These are phyloP conservation scores for Arizona elegans DNA, from an alignment of 2,113 vertebrate genomes.

Conservation along the genomic window DNA sequence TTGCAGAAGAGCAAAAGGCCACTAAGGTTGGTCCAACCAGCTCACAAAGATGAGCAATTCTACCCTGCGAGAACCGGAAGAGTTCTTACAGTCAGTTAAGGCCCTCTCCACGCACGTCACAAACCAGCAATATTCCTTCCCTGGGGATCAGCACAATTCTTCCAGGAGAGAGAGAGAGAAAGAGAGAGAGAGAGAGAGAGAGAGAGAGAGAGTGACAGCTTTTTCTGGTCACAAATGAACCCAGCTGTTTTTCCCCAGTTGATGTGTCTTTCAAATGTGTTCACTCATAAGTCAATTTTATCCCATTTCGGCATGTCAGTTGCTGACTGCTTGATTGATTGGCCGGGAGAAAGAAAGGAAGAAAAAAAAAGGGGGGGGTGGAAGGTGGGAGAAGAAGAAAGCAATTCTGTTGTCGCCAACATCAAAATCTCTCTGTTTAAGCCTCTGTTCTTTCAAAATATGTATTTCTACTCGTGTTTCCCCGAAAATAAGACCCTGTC, in stretches of 20 bases:
- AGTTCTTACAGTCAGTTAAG: background rate
- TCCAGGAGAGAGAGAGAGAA: background rate
- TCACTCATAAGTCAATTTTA: background rate
- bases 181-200: too few relatives aligned
- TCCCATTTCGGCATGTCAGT: background rate
- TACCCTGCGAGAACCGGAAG: background rate
- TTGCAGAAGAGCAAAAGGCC: too few relatives aligned
- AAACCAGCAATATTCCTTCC: background rate
- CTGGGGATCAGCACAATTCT: background rate
- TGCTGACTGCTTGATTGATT: background rate
- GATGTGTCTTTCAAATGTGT: background rate
- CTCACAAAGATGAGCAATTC: background rate
- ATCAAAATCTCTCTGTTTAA: background rate
- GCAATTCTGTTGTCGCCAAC: background rate
- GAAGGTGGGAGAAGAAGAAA: background rate
- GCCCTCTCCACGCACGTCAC: background rate
- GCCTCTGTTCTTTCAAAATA: background rate
- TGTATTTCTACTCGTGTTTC: background rate
- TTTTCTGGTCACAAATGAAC: background rate
- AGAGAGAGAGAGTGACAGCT: too few relatives aligned
- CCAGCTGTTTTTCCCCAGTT: background rate
- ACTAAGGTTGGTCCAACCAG: background rate
- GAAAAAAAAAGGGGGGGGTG: too few relatives aligned
- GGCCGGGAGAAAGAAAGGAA: background rate
- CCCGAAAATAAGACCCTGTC: too few relatives aligned